Percentiles rank a stretch among this genome's conserved stretches.
Conservation (phyloP, 1,140 invertebrate species). For the Drosophila pachea region DNA sequence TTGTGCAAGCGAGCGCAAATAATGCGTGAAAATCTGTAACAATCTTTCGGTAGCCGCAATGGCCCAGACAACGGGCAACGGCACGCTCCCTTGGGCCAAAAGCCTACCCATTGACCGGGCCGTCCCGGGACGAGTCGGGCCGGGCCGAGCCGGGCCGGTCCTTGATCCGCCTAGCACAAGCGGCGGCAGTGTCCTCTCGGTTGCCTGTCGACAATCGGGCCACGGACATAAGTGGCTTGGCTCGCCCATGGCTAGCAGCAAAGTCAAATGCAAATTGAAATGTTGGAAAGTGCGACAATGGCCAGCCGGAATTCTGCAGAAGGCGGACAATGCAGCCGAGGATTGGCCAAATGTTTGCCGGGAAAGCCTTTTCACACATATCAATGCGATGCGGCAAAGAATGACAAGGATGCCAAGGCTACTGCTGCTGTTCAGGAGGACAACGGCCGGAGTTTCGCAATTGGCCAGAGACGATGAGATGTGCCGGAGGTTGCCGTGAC, state of each 20-base stretch:
- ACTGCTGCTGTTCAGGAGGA: constrained; percentile 42
- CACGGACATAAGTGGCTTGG: constrained; percentile 66
- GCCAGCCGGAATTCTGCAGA: constrained; percentile 40
- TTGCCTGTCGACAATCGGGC: constrained; percentile 29
- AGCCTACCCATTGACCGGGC: constrained; percentile 19
- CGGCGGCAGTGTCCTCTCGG: constrained; percentile 14
- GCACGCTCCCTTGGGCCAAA: constrained; percentile 37
- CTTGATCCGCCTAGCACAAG: constrained; percentile 53
- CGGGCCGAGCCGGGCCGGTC: constrained; percentile 11
- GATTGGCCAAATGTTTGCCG: constrained; percentile 19
- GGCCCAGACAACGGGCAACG: constrained; percentile 29
- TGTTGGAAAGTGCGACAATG: constrained; percentile 50
- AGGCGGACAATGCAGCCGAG: constrained; percentile 43
- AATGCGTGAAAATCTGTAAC: constrained; percentile 56
- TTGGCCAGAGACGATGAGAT: constrained; percentile 30
- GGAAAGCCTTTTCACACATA: constrained; percentile 75
- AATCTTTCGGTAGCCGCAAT: constrained; percentile 32
- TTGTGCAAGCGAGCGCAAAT: constrained; percentile 52
- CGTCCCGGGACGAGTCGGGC: too few species aligned
- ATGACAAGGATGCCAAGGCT: constrained; percentile 35
- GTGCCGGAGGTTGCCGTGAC: constrained; percentile 36
- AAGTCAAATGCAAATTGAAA: constrained; percentile 78
- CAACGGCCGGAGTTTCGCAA: constrained; percentile 51
- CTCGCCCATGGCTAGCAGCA: constrained; percentile 41
- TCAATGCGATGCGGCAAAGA: constrained; percentile 39